phyloP scores from a whole-genome alignment of 2,113 vertebrate species.

The Aphyosemion australe region DNA sequence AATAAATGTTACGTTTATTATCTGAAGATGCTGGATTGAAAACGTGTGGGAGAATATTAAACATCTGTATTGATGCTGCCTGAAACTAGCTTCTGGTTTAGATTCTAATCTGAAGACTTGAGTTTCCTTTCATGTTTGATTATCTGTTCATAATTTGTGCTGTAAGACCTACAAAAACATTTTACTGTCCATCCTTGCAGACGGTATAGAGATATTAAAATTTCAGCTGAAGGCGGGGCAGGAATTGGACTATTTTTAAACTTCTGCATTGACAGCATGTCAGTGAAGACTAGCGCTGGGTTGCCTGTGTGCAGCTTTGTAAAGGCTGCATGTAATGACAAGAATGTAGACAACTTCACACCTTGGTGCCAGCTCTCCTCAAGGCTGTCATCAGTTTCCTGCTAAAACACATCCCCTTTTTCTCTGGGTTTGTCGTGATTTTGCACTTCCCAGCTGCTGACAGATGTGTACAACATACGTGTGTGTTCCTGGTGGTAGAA shows the following conservation, averaged over 20 bases:
- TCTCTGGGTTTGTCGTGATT: conserved; percentile 12
- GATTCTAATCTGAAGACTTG: too few relatives aligned
- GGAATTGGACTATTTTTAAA: conserved; percentile 1
- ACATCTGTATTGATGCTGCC: too few relatives aligned
- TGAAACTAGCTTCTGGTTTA: too few relatives aligned
- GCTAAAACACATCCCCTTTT: conserved; percentile 30
- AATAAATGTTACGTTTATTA: background rate
- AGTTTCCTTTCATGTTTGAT: background rate
- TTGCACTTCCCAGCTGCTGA: background rate
- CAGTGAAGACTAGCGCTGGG: background rate
- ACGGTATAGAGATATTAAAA: background rate
- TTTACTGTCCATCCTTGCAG: background rate
- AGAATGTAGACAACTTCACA: conserved; percentile 60
- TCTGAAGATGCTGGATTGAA: background rate
- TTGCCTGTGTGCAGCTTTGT: conserved; percentile 24
- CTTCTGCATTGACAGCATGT: background rate
- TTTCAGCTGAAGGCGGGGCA: background rate
- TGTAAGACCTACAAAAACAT: background rate
- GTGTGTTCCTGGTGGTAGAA: background rate
- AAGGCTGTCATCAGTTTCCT: conserved; percentile 25
- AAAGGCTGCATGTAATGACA: conserved; percentile 52
- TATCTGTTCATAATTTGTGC: background rate
- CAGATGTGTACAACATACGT: background rate
- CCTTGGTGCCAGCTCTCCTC: conserved; percentile 39
- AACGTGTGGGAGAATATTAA: conserved; percentile 14